phyloP scores from a whole-genome alignment of 2,797 vertebrate species.

The Clarias laeviceps region DNA sequence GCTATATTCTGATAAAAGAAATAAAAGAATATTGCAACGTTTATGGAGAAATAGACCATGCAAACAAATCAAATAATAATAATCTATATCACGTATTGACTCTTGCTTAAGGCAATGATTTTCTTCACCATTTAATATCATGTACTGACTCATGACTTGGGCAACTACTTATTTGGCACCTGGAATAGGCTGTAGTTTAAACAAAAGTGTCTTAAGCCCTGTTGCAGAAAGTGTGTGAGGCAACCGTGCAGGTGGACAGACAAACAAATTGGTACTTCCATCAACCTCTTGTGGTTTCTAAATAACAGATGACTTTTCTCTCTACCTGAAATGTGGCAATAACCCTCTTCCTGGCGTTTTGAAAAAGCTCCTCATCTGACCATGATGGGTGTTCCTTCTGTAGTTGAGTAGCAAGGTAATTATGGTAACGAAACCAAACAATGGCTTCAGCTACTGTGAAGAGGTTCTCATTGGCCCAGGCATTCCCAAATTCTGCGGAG shows the following conservation, averaged over 20 bases:
- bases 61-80: conserved; percentile 23
- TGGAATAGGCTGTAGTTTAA: conserved; percentile 39
- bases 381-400: conserved; percentile 74
- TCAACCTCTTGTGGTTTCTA: conserved; percentile 39
- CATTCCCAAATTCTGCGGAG: conserved; percentile 86
- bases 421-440: conserved; percentile 97
- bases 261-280: conserved; percentile 45
- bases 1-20: conserved; percentile 79
- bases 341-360: conserved; percentile 87
- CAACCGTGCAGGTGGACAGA: conserved; percentile 36
- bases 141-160: conserved; percentile 24
- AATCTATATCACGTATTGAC: not conserved
- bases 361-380: conserved; percentile 93
- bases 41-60: conserved; percentile 16
- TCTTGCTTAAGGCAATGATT: not conserved
- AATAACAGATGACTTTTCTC: conserved; percentile 66
- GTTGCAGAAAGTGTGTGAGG: conserved; percentile 44
- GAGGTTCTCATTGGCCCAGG: conserved; percentile 89
- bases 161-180: conserved; percentile 15
- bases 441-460: conserved; percentile 88
- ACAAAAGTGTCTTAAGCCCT: conserved; percentile 29
- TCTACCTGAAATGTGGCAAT: conserved; percentile 92
- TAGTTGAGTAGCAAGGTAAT: conserved; percentile 78
- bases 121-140: conserved; percentile 20
- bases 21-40: conserved; percentile 31